Evolutionary conservation across 2,113 vertebrate species (phyloP), one percentile per base, ranked within the genome.

Genomic region (Thryonomys swinderianus): DNA sequence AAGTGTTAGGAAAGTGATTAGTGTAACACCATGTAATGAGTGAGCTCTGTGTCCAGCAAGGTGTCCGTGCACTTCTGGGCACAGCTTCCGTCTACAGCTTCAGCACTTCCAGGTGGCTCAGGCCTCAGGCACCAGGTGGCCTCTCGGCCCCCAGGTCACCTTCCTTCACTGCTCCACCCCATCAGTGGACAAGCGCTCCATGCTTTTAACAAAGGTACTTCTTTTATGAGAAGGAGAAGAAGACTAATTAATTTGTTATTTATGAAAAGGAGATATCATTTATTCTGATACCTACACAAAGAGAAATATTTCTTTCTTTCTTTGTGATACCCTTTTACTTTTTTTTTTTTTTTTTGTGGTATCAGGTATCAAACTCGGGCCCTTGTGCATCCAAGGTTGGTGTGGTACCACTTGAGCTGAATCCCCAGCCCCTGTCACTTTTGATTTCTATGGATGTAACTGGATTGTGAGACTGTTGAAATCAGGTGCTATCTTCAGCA

Each of bases 351-450:
- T 87, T 82, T 81, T 21, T n/a, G n/a, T n/a, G n/a, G n/a, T n/a
- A n/a, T n/a, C n/a, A n/a, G n/a, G n/a, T n/a, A n/a, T n/a, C n/a
- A n/a, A n/a, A n/a, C n/a, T n/a, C n/a, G n/a, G n/a, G n/a, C n/a
- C n/a, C n/a, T n/a, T n/a, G n/a, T n/a, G n/a, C n/a, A n/a, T n/a
- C n/a, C n/a, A n/a, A n/a, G n/a, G n/a, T n/a, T n/a, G n/a, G n/a
- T n/a, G n/a, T n/a, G n/a, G n/a, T n/a, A n/a, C n/a, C n/a, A n/a
- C n/a, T n/a, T n/a, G n/a, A n/a, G n/a, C n/a, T n/a, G n/a, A n/a
- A n/a, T n/a, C n/a, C n/a, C n/a, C n/a, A 93, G 81, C 12, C 84
- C 74, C 69, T 27, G 61, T 80, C 61, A 71, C 40, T 87, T 88
- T 78, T 64, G 51, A 80, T 80, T 80, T 74, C 55, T 88, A 5